Evolutionary conservation across 2,113 vertebrate species (phyloP).

Genomic region (Athene noctua): DNA sequence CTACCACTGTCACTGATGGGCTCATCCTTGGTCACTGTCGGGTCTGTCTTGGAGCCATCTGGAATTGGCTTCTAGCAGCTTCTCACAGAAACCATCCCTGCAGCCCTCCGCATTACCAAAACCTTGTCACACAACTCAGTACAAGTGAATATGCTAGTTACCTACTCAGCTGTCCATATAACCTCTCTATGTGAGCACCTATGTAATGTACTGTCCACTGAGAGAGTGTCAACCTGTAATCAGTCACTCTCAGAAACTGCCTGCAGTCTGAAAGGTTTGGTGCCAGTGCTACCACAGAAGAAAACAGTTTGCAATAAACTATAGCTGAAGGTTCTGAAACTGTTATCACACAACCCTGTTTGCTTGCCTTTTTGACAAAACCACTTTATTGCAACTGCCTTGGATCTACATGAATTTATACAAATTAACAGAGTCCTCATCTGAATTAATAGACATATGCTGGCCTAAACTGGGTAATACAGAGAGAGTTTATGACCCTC

Average conservation of each 20-base stretch:
- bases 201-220: not conserved
- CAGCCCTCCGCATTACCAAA: not conserved
- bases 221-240: not conserved
- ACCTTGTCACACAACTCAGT: not conserved
- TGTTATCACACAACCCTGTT: not conserved
- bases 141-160: not conserved
- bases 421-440: not conserved
- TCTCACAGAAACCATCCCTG: not conserved
- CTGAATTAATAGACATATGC: not conserved
- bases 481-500: not conserved
- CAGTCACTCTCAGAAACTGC: not conserved
- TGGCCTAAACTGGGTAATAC: not conserved
- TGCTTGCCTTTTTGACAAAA: not conserved
- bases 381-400: not conserved
- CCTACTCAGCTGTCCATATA: not conserved
- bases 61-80: not conserved
- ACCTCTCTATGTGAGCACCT: not conserved
- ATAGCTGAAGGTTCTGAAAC: not conserved
- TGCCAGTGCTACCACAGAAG: not conserved
- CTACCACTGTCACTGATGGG: not conserved
- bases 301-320: not conserved
- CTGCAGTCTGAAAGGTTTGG: not conserved
- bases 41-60: not conserved
- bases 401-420: not conserved
- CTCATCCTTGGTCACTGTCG: accelerated